Evolutionary conservation across 2,888 invertebrate genomes (phyloP), one percentile per base, ranked within the genome.

Genomic region (Luperina nickerlii): DNA sequence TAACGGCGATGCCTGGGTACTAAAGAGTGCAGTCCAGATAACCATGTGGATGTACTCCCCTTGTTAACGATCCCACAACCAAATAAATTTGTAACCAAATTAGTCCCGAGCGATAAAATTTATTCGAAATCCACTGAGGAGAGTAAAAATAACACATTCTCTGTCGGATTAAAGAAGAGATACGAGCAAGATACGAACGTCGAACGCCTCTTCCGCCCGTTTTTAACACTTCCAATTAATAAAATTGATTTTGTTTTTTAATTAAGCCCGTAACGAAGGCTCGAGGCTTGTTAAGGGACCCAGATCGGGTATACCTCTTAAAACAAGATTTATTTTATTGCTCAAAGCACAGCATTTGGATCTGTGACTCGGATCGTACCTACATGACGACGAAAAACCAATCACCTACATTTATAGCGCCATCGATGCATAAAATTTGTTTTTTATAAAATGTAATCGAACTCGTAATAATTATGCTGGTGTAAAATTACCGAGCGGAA

Each of bases 71-170:
- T 94, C 93, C 94, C 93, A 95, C 96, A 94, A 94, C 96, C 96
- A 97, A 96, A 97, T 97, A 96, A 97, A 97, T 97, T 97, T 96
- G 97, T 97, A 97, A 96, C 97, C 96, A 96, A 97, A 97, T 97
- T 97, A 97, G 96, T 96, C 96, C 95, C 95, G 88, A 94, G 94
- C 95, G 97, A 97, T 97, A 97, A 96, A 97, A 97, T 97, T 96
- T 96, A 96, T 97, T 96, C 95, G 96, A 96, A 95, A 96, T 96
- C 95, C 96, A 95, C 95, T 94, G 95, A 95, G 95, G 93, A 95
- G 95, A 96, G 96, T 96, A 96, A 96, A 97, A 97, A 96, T 96
- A 96, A 97, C 96, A 96, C 96, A 96, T 96, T 96, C 95, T 91
- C 94, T 95, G 96, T 96, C 96, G 96, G 96, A 96, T 96, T 96